Evolutionary conservation across 2,888 invertebrate genomes (phyloP).

Genomic region (Mantis religiosa): DNA sequence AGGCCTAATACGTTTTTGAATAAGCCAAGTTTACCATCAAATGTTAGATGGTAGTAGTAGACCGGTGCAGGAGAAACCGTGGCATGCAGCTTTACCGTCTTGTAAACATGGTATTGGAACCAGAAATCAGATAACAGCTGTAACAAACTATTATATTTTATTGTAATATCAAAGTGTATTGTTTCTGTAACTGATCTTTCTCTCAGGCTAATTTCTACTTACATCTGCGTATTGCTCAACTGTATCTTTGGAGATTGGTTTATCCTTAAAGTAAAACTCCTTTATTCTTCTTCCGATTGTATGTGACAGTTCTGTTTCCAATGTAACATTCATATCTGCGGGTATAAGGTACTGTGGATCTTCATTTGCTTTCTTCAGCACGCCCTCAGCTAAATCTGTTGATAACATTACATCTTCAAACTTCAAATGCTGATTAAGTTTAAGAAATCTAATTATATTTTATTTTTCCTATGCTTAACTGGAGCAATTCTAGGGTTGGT

Average conservation of each 20-base stretch:
- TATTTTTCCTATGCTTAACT: too few species aligned
- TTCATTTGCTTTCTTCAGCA: neutral
- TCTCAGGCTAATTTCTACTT: constrained; percentile 38
- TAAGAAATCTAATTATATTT: too few species aligned
- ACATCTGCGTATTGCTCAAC: constrained; percentile 49
- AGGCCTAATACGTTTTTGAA: neutral
- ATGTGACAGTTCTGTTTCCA: constrained; percentile 30
- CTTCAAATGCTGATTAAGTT: too few species aligned
- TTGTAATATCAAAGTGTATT: too few species aligned
- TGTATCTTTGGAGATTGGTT: constrained; percentile 41
- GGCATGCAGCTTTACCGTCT: neutral
- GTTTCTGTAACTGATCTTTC: too few species aligned
- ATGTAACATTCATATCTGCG: constrained; percentile 36
- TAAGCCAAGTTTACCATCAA: neutral
- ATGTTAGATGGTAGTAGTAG: neutral
- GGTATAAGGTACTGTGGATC: constrained; percentile 39
- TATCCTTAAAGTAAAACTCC: constrained; percentile 48
- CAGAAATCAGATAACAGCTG: neutral
- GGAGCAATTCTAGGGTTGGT: too few species aligned
- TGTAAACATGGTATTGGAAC: neutral
- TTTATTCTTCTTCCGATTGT: constrained; percentile 45
- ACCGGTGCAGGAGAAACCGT: neutral
- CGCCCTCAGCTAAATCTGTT: neutral
- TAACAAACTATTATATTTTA: too few species aligned
- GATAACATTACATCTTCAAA: neutral